Conservation (phyloP, 1,140 invertebrate genomes). For the Ceratina calcarata region DNA sequence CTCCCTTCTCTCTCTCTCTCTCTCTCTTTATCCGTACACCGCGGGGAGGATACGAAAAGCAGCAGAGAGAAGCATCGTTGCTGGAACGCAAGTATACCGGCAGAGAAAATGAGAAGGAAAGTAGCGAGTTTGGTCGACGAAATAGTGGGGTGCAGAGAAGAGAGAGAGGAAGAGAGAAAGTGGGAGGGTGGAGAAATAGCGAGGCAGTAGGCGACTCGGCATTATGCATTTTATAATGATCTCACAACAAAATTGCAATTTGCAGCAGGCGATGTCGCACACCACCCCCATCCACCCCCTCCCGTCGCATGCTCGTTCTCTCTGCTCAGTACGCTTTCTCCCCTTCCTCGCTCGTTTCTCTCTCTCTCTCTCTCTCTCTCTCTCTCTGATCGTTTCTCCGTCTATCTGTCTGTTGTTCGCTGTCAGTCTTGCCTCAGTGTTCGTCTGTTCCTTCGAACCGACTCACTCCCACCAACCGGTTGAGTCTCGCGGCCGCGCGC, state of each 20-base stretch:
- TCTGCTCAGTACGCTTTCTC: conserved; percentile 46
- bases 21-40: conserved; percentile 9
- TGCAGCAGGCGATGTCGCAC: conserved; percentile 71
- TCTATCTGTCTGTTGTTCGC: conserved; percentile 6
- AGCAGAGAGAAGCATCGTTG: conserved; percentile 33
- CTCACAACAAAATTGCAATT: conserved; percentile 79
- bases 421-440: conserved; percentile 15
- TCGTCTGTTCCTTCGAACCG: conserved; percentile 11
- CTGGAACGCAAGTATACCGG: conserved; percentile 2
- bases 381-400: neutral
- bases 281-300: conserved; percentile 35
- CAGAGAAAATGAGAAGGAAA: conserved; percentile 43
- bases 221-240: conserved; percentile 81
- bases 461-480: conserved; percentile 40
- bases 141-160: conserved; percentile 54
- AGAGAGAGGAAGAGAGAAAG: conserved; percentile 44
- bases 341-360: conserved; percentile 1
- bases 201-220: conserved; percentile 65
- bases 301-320: conserved; percentile 42
- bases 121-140: conserved; percentile 47
- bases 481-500: conserved; percentile 49
- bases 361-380: conserved; percentile 23
- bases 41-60: conserved; percentile 17
- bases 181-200: conserved; percentile 15
- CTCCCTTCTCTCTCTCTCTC: conserved; percentile 43